phyloP scores from a whole-genome alignment of 2,888 invertebrate species.

The Onthophagus sagittarius region DNA sequence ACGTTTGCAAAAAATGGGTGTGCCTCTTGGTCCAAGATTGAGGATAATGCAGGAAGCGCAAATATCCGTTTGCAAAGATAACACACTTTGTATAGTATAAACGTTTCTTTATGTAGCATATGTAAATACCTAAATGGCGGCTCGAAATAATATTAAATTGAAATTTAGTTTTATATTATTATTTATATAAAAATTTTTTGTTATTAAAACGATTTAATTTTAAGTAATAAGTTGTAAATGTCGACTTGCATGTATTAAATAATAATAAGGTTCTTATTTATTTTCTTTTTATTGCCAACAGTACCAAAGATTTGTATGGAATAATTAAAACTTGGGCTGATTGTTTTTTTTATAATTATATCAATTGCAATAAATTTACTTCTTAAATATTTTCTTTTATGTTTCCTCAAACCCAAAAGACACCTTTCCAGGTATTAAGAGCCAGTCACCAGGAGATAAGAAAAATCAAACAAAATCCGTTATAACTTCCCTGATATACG shows the following conservation, averaged over 20 bases:
- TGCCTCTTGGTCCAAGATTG: conserved; percentile 85
- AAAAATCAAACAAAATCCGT: too few relatives aligned
- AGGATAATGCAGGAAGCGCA: conserved; percentile 85
- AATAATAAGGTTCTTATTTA: conserved; percentile 16
- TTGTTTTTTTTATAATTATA: conserved; percentile 1
- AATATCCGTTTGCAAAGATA: conserved; percentile 60
- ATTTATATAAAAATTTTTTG: conserved; percentile 14
- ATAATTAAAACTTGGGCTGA: background rate
- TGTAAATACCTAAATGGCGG: conserved; percentile 31
- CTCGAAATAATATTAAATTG: conserved; percentile 19
- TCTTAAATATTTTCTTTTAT: background rate
- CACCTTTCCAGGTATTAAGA: too few relatives aligned
- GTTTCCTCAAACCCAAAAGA: too few relatives aligned
- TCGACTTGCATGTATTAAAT: background rate
- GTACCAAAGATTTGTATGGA: conserved; percentile 36
- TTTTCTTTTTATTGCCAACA: conserved; percentile 36
- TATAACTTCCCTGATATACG: too few relatives aligned
- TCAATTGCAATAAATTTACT: background rate
- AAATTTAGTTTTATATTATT: background rate
- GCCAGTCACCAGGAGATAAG: too few relatives aligned
- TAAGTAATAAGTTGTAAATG: conserved; percentile 1
- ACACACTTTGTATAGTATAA: conserved; percentile 62
- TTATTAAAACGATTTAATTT: conserved; percentile 11
- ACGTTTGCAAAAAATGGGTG: conserved; percentile 78
- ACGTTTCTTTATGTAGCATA: conserved; percentile 7